These are phyloP conservation scores for Lepidothrix coronata DNA, from an alignment of 2,113 vertebrate genomes.

Conservation along the genomic window DNA sequence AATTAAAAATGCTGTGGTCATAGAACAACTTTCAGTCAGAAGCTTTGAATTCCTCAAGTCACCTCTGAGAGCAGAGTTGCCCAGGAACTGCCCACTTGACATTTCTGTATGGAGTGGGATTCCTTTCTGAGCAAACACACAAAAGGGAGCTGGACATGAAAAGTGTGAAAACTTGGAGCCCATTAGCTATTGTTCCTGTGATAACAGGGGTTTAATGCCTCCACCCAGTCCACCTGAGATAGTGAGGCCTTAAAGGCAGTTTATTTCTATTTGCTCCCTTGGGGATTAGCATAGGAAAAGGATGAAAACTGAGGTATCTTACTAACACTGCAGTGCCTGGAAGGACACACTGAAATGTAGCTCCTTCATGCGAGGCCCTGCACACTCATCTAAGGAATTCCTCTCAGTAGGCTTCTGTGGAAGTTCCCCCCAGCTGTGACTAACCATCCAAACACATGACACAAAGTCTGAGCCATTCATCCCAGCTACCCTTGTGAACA, in stretches of 20 bases:
- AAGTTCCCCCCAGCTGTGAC: neutral
- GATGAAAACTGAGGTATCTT: neutral
- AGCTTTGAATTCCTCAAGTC: constrained; percentile 22
- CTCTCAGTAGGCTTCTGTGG: neutral
- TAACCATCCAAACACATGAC: neutral
- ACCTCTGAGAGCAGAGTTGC: constrained; percentile 15
- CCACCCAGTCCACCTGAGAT: neutral
- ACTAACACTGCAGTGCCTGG: neutral
- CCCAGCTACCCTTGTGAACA: neutral
- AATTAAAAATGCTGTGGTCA: neutral
- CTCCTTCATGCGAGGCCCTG: neutral
- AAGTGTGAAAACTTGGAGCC: neutral
- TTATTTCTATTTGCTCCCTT: neutral
- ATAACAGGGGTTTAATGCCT: neutral
- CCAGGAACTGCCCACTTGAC: constrained; percentile 37
- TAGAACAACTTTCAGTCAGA: neutral
- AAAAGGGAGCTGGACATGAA: neutral
- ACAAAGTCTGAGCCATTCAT: neutral
- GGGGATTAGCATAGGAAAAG: neutral
- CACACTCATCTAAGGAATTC: neutral
- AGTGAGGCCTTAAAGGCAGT: neutral
- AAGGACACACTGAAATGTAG: neutral
- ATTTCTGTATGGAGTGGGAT: neutral
- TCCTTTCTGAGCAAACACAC: constrained; percentile 25
- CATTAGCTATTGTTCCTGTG: neutral